Evolutionary conservation across 2,888 invertebrate genomes (phyloP), one percentile per base, ranked within the genome.

Genomic region (Drosophila peninsularis): DNA sequence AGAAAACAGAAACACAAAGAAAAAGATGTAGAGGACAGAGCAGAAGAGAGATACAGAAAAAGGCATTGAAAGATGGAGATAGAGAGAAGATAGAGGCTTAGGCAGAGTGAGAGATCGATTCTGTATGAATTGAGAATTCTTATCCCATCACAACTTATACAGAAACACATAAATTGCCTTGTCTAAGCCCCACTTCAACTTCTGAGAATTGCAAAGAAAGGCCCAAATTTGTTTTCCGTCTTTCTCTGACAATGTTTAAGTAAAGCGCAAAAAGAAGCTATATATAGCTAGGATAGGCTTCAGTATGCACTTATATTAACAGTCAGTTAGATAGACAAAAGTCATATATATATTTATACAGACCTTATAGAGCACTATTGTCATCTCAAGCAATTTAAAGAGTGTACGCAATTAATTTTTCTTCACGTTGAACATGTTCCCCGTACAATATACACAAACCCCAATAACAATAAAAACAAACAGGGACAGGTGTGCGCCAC

Each of bases 401-500:
- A n/a, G n/a, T n/a, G 5, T 19, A 7, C 34, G 9, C 2, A 50
- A 34, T 50, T 9, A 34, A 27, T 27, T 32, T 19, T 47, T 47
- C 10, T n/a, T 5, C 9, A 2, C 30, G 19, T 9, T 30, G 5
- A 14, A 39, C 1, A 9, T 9, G 6, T 27, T 39, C 13, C 17
- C 13, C 1, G 5, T 21, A 10, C 11, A n/a, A 52, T n/a, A 6
- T 52, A 52, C n/a, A 17, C 37, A 52, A 24, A 27, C n/a, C n/a
- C 27, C 45, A 47, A 37, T 13, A 53, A 6, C 36, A 11, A 52
- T 52, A 36, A 34, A 24, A 56, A 36, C 34, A 36, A 27, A 27
- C 27, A 10, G 44, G 27, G 36, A 37, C 56, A 56, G 56, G 56
- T 56, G 56, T 45, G 27, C 17, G 24, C 14, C 45, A 14, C 7